phyloP scores from a whole-genome alignment of 2,888 invertebrate genomes.

The Metallyticus violacea region DNA sequence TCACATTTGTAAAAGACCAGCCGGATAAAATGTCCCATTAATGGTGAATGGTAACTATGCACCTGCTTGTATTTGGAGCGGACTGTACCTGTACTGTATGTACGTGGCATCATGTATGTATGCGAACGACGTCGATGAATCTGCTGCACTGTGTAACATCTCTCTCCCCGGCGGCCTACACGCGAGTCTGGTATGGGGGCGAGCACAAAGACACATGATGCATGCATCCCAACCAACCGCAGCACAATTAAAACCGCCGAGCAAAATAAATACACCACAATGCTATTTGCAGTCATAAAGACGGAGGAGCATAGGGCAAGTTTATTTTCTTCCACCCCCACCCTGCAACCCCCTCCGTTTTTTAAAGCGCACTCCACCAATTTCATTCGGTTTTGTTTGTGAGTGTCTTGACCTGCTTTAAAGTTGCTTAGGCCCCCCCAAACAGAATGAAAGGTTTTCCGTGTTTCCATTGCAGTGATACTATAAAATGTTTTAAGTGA shows the following conservation, averaged over 20 bases:
- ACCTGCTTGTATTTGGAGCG: background rate
- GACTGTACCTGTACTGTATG: background rate
- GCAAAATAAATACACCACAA: slow-evolving; percentile 13
- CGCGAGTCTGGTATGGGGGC: background rate
- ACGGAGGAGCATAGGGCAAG: background rate
- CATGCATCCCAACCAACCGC: background rate
- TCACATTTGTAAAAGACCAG: no score
- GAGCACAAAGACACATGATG: background rate
- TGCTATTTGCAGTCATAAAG: slow-evolving; percentile 1
- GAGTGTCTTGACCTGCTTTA: background rate
- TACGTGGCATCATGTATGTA: background rate
- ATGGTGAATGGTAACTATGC: no score
- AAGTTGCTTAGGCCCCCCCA: background rate
- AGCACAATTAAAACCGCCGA: background rate
- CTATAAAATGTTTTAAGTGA: background rate
- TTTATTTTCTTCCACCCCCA: background rate
- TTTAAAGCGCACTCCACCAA: background rate
- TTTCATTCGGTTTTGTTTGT: background rate
- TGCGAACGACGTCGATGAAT: background rate
- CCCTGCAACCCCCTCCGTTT: background rate
- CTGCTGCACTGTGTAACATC: background rate
- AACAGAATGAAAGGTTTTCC: background rate
- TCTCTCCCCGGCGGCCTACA: slow-evolving; percentile 6
- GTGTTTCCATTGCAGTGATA: no score
- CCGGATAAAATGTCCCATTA: no score